A percentile compares a stretch with the other conserved stretches of the same genome.
phyloP scores from a whole-genome alignment of 2,888 invertebrate species.

The Pegoplata infirma region DNA sequence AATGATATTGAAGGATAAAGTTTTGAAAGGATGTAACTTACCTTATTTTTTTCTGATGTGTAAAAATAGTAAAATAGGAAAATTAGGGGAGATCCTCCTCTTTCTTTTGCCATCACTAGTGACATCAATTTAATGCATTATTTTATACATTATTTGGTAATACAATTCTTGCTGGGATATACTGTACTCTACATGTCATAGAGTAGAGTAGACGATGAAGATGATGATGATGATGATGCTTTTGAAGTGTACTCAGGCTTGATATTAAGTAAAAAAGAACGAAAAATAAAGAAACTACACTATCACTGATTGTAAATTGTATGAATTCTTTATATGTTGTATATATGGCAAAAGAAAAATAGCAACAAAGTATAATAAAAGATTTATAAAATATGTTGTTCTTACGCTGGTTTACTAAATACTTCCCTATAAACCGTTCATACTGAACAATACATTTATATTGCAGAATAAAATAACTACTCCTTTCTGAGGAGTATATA shows the following conservation, averaged over 20 bases:
- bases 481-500: too few species aligned
- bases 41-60: too few species aligned
- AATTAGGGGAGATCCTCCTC: too few species aligned
- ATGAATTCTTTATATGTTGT: not conserved
- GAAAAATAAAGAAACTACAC: conserved; percentile 20
- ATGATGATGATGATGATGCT: conserved; percentile 37
- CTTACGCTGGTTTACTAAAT: not conserved
- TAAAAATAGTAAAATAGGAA: too few species aligned
- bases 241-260: conserved; percentile 44
- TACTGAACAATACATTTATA: too few species aligned
- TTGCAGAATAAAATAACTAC: too few species aligned
- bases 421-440: not conserved
- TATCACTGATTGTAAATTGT: conserved; percentile 28
- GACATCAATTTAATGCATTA: too few species aligned
- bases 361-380: not conserved
- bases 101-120: too few species aligned
- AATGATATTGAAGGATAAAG: too few species aligned
- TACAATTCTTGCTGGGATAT: too few species aligned
- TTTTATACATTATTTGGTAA: too few species aligned
- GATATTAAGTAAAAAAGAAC: conserved; percentile 20
- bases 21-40: too few species aligned
- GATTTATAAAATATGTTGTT: not conserved
- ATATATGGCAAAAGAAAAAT: not conserved
- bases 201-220: conserved; percentile 7
- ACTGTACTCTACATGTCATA: not conserved